Evolutionary conservation across 2,888 invertebrate species (phyloP), one percentile per base, ranked within the genome.

Genomic region (Thera britannica): DNA sequence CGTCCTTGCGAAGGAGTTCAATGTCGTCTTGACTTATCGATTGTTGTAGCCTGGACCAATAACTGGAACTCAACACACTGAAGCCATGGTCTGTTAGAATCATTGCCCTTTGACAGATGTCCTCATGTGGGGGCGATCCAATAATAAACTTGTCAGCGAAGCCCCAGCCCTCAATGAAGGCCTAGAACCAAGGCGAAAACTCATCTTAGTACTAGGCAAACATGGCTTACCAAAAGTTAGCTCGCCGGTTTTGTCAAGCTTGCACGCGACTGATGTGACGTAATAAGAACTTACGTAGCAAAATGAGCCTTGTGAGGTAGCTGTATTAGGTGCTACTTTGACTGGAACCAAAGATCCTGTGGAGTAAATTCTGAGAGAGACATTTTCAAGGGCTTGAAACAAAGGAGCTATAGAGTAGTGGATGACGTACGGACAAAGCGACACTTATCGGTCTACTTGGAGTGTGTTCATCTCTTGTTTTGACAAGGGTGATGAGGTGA

Each of bases 391-490:
- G 49, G 49, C 12, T 60, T 38, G 60, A 51, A 51, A 61, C 61
- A 61, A 61, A 61, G 38, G 41, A 11, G 60, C n/a, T 35, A 36
- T 48, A 58, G 58, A 58, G 58, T 46, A 58, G 44, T 36, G n/a
- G 9, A 9, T 9, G 44, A 7, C 8, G 2, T 6, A 49, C 48
- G 52, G 8, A 8, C 34, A 34, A 34, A 52, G 34, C 3, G 34
- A 34, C 34, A 34, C 54, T 35, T 61, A 54, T 44, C 54, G 61
- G 34, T 48, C 35, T 46, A 48, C 35, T n/a, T 54, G n/a, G 34
- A 34, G 9, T 61, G 61, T 54, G 35, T 58, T 58, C 48, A 46
- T 46, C 61, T 61, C 55, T 61, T 61, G 61, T 61, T 61, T 54
- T 34, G 44, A 12, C 41, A 44, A 61, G 52, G 54, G 61, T 61